Base-by-base conservation (phyloP, 1,140 invertebrate genomes). In the Ceratosolen fusciceps region DNA sequence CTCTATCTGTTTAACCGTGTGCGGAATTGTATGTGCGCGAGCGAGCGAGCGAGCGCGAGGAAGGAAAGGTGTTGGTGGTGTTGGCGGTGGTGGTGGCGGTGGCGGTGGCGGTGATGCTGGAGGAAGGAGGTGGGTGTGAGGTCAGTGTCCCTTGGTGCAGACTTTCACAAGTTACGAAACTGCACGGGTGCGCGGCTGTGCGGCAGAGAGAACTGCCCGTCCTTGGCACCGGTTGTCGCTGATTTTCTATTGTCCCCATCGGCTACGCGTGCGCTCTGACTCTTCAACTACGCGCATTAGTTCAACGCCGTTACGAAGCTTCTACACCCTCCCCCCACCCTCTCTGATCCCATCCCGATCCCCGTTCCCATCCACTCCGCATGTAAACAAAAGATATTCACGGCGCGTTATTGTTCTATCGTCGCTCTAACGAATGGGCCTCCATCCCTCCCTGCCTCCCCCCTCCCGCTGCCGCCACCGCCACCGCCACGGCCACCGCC, bases 131-230 rank as follows among this genome's bases (percentile, higher is more conserved):
- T 84, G 84, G 83, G 85, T 85, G 85, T 86, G 89, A 89, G 89
- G 87, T 90, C 89, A 90, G 87, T 90, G 89, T 90, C 88, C 89
- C 83, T 84, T 85, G 79, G 4, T 60, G 65, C 67, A 88, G 87
- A 90, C 90, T 90, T 90, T 90, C 90, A 90, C 90, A 87, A 89
- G 88, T 90, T 90, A 89, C 88, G 88, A 90, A 90, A 90, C 86
- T 81, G 70, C 37, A 49, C 43, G 52, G 14, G 60, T 12, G 49
- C 37, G 9, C 67, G 34, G 31, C 37, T 29, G 29, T 16, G 43
- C 67, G 29, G 54, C 24, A 71, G 39, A 72, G 85, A 86, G 86
- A 88, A 88, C 88, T 87, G 89, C 85, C 85, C 87, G 89, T 90
- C 89, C 89, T 90, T 90, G 89, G 88, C 89, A 90, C 87, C 88